These are phyloP conservation scores for Centropristis striata DNA, from an alignment of 2,113 vertebrate species.

Conservation along the genomic window DNA sequence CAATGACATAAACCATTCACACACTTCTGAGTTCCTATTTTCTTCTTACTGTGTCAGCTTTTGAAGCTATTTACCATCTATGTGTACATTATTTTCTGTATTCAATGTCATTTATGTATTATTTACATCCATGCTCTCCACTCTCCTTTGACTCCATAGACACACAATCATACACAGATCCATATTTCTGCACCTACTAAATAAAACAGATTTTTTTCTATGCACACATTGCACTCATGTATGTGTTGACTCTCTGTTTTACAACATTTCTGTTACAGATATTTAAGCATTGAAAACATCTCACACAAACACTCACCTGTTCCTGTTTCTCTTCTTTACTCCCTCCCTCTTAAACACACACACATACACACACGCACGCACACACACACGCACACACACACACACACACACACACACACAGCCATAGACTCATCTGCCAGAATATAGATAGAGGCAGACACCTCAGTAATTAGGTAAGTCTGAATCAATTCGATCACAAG, in stretches of 20 bases:
- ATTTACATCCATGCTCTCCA: constrained; percentile 37
- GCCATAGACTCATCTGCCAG: constrained; percentile 43
- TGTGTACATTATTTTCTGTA: constrained; percentile 55
- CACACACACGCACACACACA: constrained; percentile 28
- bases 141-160: constrained; percentile 16
- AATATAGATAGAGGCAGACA: constrained; percentile 44
- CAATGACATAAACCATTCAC: constrained; percentile 18
- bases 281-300: not conserved
- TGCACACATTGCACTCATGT: constrained; percentile 28
- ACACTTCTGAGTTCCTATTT: constrained; percentile 2
- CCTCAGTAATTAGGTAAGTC: constrained; percentile 52
- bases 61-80: constrained; percentile 46
- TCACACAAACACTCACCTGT: constrained; percentile 8
- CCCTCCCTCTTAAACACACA: constrained; percentile 5
- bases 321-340: constrained; percentile 11
- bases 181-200: constrained; percentile 39
- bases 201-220: constrained; percentile 67
- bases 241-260: constrained; percentile 45
- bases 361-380: constrained; percentile 12
- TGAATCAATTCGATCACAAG: constrained; percentile 44
- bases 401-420: constrained; percentile 22
- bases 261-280: not conserved
- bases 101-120: constrained; percentile 43
- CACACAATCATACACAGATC: constrained; percentile 20
- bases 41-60: constrained; percentile 20